These are phyloP conservation scores for Drosophila hydei DNA, from an alignment of 1,140 invertebrate genomes.

Conservation along the genomic window DNA sequence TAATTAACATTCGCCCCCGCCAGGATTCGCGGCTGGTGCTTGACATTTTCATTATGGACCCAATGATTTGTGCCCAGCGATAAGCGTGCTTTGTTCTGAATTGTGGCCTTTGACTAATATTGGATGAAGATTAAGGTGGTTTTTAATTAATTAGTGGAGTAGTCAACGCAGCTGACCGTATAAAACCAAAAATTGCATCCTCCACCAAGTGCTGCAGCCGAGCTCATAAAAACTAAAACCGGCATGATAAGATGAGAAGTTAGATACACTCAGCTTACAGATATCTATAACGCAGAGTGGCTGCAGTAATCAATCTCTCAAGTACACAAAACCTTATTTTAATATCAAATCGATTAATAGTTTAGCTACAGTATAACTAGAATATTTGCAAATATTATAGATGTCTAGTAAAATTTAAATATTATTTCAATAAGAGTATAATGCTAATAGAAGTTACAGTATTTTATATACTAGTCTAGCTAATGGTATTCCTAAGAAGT, in stretches of 20 bases:
- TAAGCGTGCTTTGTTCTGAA: slow-evolving; percentile 52
- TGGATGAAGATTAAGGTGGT: slow-evolving; percentile 31
- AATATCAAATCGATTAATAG: too few species aligned
- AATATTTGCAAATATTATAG: too few species aligned
- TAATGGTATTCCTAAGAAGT: too few species aligned
- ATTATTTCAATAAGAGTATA: too few species aligned
- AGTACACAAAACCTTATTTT: too few species aligned
- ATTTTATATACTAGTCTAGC: too few species aligned
- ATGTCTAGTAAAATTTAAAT: too few species aligned
- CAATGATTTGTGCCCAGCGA: slow-evolving; percentile 67
- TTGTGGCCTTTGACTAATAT: slow-evolving; percentile 24
- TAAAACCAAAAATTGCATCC: slow-evolving; percentile 19
- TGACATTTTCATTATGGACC: slow-evolving; percentile 71
- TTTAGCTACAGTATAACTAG: too few species aligned
- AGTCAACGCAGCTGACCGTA: neutral
- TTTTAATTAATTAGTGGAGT: slow-evolving; percentile 48
- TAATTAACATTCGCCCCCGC: slow-evolving; percentile 67
- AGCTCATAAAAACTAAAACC: slow-evolving; percentile 12
- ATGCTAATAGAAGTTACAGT: too few species aligned
- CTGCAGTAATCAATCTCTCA: too few species aligned
- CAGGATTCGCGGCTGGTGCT: slow-evolving; percentile 17
- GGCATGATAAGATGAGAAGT: neutral
- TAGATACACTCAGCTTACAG: too few species aligned
- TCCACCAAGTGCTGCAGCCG: slow-evolving; percentile 25
- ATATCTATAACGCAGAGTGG: too few species aligned